phyloP scores from a whole-genome alignment of 2,888 invertebrate species.

The Leuctra nigra region DNA sequence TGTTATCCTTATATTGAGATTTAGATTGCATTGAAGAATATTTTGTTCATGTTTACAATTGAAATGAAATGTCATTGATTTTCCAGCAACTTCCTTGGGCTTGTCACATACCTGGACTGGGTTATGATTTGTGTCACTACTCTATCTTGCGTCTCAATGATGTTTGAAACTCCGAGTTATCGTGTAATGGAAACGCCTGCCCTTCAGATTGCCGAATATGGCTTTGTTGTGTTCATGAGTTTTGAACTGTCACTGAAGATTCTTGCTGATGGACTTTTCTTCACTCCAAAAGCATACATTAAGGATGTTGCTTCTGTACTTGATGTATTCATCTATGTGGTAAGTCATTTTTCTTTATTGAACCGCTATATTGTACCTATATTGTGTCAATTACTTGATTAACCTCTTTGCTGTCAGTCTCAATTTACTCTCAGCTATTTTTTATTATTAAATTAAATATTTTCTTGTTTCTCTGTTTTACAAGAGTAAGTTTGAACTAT shows the following conservation, averaged over 20 bases:
- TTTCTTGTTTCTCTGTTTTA: too few species aligned
- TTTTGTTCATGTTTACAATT: too few species aligned
- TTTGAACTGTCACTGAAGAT: conserved; percentile 93
- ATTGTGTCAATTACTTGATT: background rate
- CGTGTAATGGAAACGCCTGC: conserved; percentile 93
- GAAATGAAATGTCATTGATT: too few species aligned
- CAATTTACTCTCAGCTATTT: background rate
- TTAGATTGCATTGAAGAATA: too few species aligned
- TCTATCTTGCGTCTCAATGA: conserved; percentile 96
- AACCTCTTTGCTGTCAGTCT: background rate
- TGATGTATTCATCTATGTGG: conserved; percentile 96
- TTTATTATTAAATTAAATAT: too few species aligned
- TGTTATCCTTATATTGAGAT: too few species aligned
- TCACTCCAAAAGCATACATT: conserved; percentile 97
- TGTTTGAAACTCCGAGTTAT: conserved; percentile 93
- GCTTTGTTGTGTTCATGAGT: conserved; percentile 98
- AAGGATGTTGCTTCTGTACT: conserved; percentile 95
- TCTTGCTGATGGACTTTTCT: conserved; percentile 94
- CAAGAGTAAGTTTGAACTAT: too few species aligned
- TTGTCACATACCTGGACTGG: conserved; percentile 99
- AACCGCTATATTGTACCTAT: background rate
- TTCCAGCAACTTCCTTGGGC: conserved; percentile 85
- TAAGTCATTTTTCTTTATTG: conserved; percentile 43
- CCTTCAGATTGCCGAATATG: conserved; percentile 91
- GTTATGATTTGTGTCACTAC: conserved; percentile 98